Conservation (phyloP, 2,888 invertebrate species). For the Conomelus anceps region DNA sequence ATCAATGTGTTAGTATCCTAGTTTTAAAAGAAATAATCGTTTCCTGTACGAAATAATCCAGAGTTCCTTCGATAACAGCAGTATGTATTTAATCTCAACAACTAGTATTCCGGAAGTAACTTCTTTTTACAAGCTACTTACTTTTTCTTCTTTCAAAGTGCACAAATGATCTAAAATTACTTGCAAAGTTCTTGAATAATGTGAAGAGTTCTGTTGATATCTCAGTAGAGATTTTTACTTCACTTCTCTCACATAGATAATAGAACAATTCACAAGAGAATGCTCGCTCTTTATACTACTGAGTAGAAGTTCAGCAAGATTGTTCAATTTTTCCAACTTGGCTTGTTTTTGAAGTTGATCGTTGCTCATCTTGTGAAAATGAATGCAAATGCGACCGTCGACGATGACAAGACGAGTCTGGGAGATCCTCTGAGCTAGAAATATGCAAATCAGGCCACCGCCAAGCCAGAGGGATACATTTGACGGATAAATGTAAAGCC, state of each 20-base stretch:
- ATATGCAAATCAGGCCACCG: not conserved
- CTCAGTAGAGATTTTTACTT: too few relatives aligned
- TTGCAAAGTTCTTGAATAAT: not conserved
- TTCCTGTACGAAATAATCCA: too few relatives aligned
- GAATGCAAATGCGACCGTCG: not conserved
- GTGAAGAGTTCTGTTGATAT: not conserved
- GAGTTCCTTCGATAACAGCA: too few relatives aligned
- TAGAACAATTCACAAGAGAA: not conserved
- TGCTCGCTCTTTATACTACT: not conserved
- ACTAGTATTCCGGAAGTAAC: too few relatives aligned
- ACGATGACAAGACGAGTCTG: not conserved
- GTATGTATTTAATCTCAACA: too few relatives aligned
- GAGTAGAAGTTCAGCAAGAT: not conserved
- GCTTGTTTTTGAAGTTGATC: not conserved
- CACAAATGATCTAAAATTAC: too few relatives aligned
- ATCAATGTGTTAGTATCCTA: too few relatives aligned
- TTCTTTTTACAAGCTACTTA: too few relatives aligned
- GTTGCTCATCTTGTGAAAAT: not conserved
- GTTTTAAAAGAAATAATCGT: too few relatives aligned
- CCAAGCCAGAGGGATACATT: not conserved
- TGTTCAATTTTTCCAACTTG: not conserved
- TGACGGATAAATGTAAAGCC: not conserved
- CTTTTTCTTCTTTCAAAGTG: too few relatives aligned
- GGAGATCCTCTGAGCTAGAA: not conserved
- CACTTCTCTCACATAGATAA: too few relatives aligned